These are phyloP conservation scores for Campoletis raptor DNA, from an alignment of 2,888 invertebrate species.

Conservation along the genomic window DNA sequence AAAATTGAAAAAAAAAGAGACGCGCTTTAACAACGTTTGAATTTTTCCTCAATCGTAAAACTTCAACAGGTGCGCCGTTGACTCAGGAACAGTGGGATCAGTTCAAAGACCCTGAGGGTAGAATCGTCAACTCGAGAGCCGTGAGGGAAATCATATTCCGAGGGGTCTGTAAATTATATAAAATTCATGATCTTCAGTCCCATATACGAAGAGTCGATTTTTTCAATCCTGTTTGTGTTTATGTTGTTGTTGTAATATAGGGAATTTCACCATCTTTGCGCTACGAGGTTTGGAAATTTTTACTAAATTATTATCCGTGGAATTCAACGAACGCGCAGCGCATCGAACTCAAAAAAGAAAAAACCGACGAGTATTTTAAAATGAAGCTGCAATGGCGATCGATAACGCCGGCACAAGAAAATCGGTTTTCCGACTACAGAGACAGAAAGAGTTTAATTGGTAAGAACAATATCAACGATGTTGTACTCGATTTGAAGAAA, in stretches of 20 bases:
- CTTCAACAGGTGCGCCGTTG: conserved; percentile 89
- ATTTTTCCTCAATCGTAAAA: conserved; percentile 81
- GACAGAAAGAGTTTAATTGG: conserved; percentile 96
- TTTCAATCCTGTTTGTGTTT: not conserved
- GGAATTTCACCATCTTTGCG: conserved; percentile 92
- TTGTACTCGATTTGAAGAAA: not conserved
- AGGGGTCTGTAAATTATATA: conserved; percentile 88
- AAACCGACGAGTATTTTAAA: conserved; percentile 94
- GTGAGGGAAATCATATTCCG: conserved; percentile 95
- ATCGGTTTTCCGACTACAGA: conserved; percentile 93
- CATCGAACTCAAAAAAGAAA: conserved; percentile 89
- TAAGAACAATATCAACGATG: conserved; percentile 76
- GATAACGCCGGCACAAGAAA: conserved; percentile 94
- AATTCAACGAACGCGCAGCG: conserved; percentile 91
- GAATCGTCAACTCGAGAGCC: conserved; percentile 91
- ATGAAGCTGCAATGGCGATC: conserved; percentile 99
- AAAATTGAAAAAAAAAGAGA: not conserved
- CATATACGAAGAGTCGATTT: not conserved
- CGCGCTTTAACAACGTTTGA: not conserved
- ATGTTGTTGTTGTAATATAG: conserved; percentile 83
- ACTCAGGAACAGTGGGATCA: conserved; percentile 93
- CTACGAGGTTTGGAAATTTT: conserved; percentile 96
- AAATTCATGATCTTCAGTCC: not conserved
- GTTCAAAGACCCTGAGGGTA: conserved; percentile 92
- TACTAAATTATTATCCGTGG: conserved; percentile 96